Conservation (phyloP, 2,113 vertebrate genomes). For the Anthoscopus minutus region DNA sequence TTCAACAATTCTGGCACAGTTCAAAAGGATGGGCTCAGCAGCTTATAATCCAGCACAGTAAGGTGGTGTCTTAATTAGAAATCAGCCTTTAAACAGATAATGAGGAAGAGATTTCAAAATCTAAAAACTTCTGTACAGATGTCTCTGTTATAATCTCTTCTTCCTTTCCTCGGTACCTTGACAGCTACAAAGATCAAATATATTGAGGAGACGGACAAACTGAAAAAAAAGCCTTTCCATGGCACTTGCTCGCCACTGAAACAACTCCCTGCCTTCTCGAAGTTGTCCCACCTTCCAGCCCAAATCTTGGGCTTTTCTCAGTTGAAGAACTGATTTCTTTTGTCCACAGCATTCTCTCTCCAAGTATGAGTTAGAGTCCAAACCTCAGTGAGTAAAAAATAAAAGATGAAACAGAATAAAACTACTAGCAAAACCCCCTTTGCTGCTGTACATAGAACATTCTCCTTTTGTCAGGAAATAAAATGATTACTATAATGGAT, state of each 20-base stretch:
- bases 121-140: background rate
- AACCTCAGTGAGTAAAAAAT: background rate
- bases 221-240: background rate
- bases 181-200: background rate
- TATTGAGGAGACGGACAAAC: background rate
- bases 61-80: background rate
- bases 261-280: background rate
- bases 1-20: background rate
- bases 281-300: background rate
- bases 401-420: constrained; percentile 14
- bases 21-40: background rate
- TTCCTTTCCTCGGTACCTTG: background rate
- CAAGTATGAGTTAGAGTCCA: background rate
- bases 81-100: background rate
- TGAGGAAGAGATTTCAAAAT: background rate
- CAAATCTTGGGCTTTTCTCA: background rate
- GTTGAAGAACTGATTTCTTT: background rate
- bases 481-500: constrained; percentile 31
- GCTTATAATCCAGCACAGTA: background rate
- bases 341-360: background rate
- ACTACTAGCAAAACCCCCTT: background rate
- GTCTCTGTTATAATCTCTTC: background rate
- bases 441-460: background rate
- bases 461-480: background rate
- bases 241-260: background rate